phyloP scores from a whole-genome alignment of 2,797 vertebrate genomes.

The Oreochromis mossambicus region DNA sequence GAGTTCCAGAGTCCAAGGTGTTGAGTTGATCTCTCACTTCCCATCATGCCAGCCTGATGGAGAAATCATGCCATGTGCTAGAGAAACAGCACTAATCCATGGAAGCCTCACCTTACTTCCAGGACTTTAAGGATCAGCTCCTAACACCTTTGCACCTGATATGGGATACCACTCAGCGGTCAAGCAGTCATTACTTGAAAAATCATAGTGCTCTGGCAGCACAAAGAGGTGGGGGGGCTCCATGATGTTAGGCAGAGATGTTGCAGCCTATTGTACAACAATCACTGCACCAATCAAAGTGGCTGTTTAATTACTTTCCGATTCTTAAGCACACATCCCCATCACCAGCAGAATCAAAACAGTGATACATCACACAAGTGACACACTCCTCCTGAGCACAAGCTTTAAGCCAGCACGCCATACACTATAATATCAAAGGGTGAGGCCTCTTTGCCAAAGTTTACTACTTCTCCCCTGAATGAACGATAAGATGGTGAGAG shows the following conservation, averaged over 20 bases:
- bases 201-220: background rate
- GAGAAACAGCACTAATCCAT: background rate
- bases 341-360: background rate
- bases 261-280: background rate
- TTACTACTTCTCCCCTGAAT: background rate
- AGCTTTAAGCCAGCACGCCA: background rate
- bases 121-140: background rate
- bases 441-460: background rate
- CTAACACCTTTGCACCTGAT: background rate
- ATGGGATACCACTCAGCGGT: background rate
- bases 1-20: background rate
- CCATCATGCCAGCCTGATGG: background rate
- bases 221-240: background rate
- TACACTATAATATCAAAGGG: background rate
- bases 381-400: background rate
- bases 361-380: background rate
- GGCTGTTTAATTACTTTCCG: background rate
- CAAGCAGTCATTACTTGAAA: background rate
- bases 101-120: background rate
- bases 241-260: background rate
- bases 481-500: background rate
- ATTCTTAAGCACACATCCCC: background rate
- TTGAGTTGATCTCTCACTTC: background rate
- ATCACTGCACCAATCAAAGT: background rate
- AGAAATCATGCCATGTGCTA: background rate